phyloP scores from a whole-genome alignment of 2,888 invertebrate genomes.

The Fragum sueziense region DNA sequence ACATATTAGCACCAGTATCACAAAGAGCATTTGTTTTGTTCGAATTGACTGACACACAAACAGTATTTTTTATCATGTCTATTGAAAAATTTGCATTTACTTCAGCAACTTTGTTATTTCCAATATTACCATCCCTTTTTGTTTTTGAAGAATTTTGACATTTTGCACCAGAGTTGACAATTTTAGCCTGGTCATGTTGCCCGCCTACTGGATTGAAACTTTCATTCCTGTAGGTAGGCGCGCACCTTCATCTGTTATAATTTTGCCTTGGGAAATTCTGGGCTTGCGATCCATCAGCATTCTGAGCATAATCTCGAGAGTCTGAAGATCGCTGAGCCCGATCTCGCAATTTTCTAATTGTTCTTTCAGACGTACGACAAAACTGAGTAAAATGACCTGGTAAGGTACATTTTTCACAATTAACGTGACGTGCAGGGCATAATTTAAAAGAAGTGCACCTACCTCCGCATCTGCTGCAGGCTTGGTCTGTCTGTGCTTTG shows the following conservation, averaged over 20 bases:
- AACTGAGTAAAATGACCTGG: background rate
- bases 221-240: slow-evolving; percentile 23
- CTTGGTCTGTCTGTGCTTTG: background rate
- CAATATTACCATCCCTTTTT: background rate
- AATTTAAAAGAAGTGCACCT: slow-evolving; percentile 16
- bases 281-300: no score
- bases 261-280: no score
- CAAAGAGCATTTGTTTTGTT: slow-evolving; percentile 3
- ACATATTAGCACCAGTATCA: slow-evolving; percentile 21
- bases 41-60: background rate
- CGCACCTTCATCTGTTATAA: background rate
- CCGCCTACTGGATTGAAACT: slow-evolving; percentile 26
- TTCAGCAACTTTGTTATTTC: no score
- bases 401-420: slow-evolving; percentile 5
- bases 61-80: background rate
- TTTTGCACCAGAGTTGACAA: background rate
- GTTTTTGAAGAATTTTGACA: background rate
- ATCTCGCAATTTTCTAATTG: no score
- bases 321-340: no score
- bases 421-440: slow-evolving; percentile 8
- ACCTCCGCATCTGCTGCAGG: slow-evolving; percentile 28
- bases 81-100: background rate
- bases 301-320: no score
- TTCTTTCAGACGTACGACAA: background rate
- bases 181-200: slow-evolving; percentile 9